These are phyloP conservation scores for Drosophila nr. medialis DNA, from an alignment of 2,888 invertebrate genomes.

Conservation along the genomic window DNA sequence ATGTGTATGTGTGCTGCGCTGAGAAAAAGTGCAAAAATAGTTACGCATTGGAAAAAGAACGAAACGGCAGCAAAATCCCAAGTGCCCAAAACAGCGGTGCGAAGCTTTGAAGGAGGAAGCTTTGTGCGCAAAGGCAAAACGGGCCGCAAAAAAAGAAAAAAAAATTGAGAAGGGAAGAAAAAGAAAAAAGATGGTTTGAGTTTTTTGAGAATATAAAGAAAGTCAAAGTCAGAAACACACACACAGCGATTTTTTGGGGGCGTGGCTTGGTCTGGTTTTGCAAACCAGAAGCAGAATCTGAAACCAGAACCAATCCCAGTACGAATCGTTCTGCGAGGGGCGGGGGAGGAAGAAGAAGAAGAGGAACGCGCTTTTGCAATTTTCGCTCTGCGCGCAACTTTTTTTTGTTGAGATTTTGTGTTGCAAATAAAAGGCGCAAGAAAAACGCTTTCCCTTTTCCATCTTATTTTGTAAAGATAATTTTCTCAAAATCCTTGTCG, in stretches of 20 bases:
- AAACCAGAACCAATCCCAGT: constrained; percentile 64
- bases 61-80: constrained; percentile 44
- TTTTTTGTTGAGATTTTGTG: constrained; percentile 22
- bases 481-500: not conserved
- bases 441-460: constrained; percentile 43
- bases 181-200: constrained; percentile 59
- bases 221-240: constrained; percentile 26
- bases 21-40: constrained; percentile 57
- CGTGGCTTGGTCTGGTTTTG: constrained; percentile 31
- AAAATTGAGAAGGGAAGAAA: constrained; percentile 26
- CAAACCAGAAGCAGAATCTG: constrained; percentile 16
- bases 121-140: constrained; percentile 40
- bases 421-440: not conserved
- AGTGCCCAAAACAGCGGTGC: constrained; percentile 27
- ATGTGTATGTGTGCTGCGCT: not conserved
- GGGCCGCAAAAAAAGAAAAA: constrained; percentile 38
- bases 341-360: not conserved
- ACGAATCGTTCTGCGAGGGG: constrained; percentile 18
- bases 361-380: constrained; percentile 24
- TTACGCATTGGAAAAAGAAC: constrained; percentile 44
- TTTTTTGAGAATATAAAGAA: constrained; percentile 45
- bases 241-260: constrained; percentile 53
- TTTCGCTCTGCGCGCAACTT: constrained; percentile 42
- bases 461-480: not conserved
- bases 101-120: constrained; percentile 34